Base-by-base conservation (phyloP, 2,113 vertebrate genomes). In the Lophura nycthemera region DNA sequence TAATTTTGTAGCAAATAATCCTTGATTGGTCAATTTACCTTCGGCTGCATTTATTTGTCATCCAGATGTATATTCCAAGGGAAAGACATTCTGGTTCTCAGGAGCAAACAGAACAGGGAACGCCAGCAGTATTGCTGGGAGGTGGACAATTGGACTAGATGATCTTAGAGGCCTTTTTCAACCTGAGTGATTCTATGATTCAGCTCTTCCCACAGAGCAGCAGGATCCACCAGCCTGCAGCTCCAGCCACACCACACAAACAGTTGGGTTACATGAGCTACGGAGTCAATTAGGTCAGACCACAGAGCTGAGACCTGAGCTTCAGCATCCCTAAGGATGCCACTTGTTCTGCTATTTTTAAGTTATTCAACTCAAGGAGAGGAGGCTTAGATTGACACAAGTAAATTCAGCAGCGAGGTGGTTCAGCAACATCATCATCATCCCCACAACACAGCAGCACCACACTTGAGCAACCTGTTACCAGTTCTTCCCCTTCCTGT, bases 251-350 rank as follows among this genome's bases (percentile, higher is more conserved):
- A 1, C 15, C 38, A 11, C 56, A 59, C 43, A 24, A 61, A 50
- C 8, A 19, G 6, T 32, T 60, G 0, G 0, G 19, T 6, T 60
- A 29, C 5, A 5, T 3, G 11, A 59, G 25, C 69, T 20, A 4
- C 1, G 0, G 60, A 32, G 12, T 4, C 11, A 59, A 42, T 43
- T 47, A n/a, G 3, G 32, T 14, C 38, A 69, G 42, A 64, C 15
- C 52, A 22, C 2, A 0, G 1, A 24, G 40, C 42, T 32, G 42
- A 78, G 14, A 78, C 12, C 34, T 6, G 47, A 71, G 38, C 27
- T 19, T 38, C 34, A 27, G 15, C 60, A 81, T 38, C 79, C 30
- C n/a, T 8, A 47, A 77, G 34, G 30, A 43, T 50, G 40, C n/a
- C 34, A n/a, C 60, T 83, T 70, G 64, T 47, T 57, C 43, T 43